Evolutionary conservation across 2,113 vertebrate species (phyloP).

Genomic region (Trichomycterus rosablanca): DNA sequence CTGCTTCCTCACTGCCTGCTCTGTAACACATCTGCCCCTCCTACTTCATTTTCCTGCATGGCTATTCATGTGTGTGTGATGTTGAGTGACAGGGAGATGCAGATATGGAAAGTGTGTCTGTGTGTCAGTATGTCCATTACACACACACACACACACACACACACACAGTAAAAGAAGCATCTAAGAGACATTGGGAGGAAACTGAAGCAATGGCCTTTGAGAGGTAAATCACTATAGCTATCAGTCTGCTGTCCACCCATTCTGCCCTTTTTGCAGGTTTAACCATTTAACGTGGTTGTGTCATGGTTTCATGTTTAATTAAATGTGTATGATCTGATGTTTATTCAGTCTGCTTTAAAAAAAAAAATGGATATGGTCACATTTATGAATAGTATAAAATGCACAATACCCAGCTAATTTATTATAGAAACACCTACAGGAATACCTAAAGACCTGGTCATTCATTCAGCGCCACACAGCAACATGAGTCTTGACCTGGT

Average conservation of each 20-base stretch:
- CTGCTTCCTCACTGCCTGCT: no score
- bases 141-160: not conserved
- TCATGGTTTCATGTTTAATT: no score
- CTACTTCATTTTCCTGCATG: slow-evolving; percentile 17
- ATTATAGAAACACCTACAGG: no score
- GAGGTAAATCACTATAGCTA: slow-evolving; percentile 14
- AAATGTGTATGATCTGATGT: no score
- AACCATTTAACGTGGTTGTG: no score
- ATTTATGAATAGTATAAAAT: no score
- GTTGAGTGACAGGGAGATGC: slow-evolving; percentile 32
- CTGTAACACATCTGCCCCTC: slow-evolving; percentile 17
- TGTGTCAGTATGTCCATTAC: slow-evolving; percentile 40
- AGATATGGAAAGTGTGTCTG: slow-evolving; percentile 32
- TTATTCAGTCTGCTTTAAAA: no score
- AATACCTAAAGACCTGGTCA: no score
- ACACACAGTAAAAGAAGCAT: slow-evolving; percentile 20
- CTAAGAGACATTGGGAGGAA: slow-evolving; percentile 22
- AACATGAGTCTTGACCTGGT: no score
- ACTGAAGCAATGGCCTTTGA: slow-evolving; percentile 26
- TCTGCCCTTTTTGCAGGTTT: not conserved
- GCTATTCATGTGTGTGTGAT: slow-evolving; percentile 22
- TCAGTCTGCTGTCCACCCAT: slow-evolving; percentile 14
- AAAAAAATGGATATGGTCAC: no score
- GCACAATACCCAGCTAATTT: no score
- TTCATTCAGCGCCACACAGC: no score